These are phyloP conservation scores for Aspidoscelis tigris DNA, from an alignment of 2,113 vertebrate species.

Conservation along the genomic window DNA sequence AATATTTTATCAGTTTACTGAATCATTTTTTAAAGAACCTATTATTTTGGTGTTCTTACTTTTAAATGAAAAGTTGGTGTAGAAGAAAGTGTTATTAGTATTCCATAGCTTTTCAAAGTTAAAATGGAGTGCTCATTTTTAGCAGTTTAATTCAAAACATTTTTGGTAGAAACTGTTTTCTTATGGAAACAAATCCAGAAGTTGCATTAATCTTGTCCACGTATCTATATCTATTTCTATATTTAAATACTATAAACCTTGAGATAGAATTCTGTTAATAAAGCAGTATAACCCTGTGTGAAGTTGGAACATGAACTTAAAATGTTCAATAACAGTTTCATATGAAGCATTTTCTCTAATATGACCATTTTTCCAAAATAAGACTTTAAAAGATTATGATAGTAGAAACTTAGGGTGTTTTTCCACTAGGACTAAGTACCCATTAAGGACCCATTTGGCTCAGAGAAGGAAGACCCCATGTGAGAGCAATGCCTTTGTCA, in stretches of 20 bases:
- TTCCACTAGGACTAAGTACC: too few species aligned
- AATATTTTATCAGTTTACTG: constrained; percentile 7
- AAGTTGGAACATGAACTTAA: neutral
- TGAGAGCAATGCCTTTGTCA: too few species aligned
- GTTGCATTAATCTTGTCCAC: neutral
- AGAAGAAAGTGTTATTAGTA: neutral
- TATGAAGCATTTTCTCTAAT: too few species aligned
- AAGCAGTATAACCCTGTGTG: neutral
- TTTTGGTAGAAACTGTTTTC: neutral
- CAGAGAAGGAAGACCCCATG: too few species aligned
- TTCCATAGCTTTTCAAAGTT: neutral
- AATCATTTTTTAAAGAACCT: neutral
- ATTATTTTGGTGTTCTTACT: neutral
- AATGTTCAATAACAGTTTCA: too few species aligned
- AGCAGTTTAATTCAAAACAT: neutral
- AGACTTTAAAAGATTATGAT: too few species aligned
- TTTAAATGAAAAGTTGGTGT: neutral
- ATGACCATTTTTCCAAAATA: too few species aligned
- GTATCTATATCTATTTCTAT: neutral
- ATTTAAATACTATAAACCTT: neutral
- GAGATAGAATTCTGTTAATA: neutral
- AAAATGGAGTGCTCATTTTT: neutral
- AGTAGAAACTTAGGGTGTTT: too few species aligned
- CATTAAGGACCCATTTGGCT: too few species aligned
- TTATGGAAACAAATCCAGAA: neutral